Evolutionary conservation across 2,797 vertebrate genomes (phyloP).

Genomic region (Spinibarbus caldwelli): DNA sequence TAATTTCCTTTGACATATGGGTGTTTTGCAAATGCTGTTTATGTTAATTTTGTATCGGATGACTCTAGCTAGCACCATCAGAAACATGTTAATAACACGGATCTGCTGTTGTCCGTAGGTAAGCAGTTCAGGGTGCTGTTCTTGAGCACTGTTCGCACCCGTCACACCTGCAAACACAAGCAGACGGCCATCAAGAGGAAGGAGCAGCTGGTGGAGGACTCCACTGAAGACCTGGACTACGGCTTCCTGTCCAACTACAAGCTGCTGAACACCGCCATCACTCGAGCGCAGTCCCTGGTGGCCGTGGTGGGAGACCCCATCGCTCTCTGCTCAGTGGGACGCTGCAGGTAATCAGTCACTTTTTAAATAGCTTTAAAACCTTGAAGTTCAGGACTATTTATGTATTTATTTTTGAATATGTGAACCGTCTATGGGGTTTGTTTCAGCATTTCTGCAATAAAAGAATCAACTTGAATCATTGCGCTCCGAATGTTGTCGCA

Average conservation of each 20-base stretch:
- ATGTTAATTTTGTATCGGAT: no score
- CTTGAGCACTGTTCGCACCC: conserved; percentile 96
- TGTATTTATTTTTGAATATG: neutral
- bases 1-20: no score
- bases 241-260: conserved; percentile 99
- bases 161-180: conserved; percentile 98
- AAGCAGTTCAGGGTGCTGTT: conserved; percentile 98
- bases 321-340: conserved; percentile 95
- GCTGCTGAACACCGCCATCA: conserved; percentile 99
- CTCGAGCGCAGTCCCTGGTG: conserved; percentile 95
- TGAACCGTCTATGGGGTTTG: neutral
- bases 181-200: conserved; percentile 98
- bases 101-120: conserved; percentile 75
- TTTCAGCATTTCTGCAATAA: neutral
- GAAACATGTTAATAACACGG: neutral
- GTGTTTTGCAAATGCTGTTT: no score
- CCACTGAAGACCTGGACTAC: conserved; percentile 97
- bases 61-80: no score
- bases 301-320: conserved; percentile 98
- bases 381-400: neutral
- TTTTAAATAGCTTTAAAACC: neutral
- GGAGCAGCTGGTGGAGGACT: conserved; percentile 97
- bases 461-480: neutral
- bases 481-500: neutral
- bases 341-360: conserved; percentile 89